These are phyloP conservation scores for Tetragonisca angustula DNA, from an alignment of 2,888 invertebrate genomes.

Conservation along the genomic window DNA sequence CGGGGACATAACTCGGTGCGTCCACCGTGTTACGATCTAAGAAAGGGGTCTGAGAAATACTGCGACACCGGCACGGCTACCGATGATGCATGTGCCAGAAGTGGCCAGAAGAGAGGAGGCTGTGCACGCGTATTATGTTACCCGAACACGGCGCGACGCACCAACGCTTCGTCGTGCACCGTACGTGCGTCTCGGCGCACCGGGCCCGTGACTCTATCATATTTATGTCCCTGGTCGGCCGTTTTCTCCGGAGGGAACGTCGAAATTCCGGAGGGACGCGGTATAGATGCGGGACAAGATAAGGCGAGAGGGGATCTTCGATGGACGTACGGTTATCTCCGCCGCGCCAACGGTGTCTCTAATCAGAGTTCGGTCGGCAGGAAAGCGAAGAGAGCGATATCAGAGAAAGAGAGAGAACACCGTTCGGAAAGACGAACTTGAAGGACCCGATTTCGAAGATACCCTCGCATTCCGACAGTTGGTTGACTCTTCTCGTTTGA, in stretches of 20 bases:
- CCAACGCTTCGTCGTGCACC: conserved; percentile 41
- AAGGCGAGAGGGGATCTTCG: conserved; percentile 47
- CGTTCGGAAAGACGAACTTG: conserved; percentile 5
- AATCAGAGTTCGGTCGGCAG: conserved; percentile 36
- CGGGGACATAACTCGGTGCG: conserved; percentile 52
- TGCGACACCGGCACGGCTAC: conserved; percentile 79
- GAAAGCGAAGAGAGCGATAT: conserved; percentile 23
- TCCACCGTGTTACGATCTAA: conserved; percentile 63
- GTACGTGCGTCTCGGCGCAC: conserved; percentile 54
- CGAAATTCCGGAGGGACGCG: conserved; percentile 52
- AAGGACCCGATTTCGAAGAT: conserved; percentile 49
- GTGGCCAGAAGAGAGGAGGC: conserved; percentile 44
- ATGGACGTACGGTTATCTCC: conserved; percentile 42
- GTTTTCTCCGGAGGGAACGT: conserved; percentile 43
- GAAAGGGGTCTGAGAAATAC: conserved; percentile 72
- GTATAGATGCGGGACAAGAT: conserved; percentile 56
- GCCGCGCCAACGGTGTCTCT: conserved; percentile 19
- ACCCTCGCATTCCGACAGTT: conserved; percentile 40
- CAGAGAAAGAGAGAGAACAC: conserved; percentile 22
- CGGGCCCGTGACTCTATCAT: conserved; percentile 76
- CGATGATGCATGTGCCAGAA: conserved; percentile 78
- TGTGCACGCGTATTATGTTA: conserved; percentile 71
- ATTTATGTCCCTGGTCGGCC: conserved; percentile 74
- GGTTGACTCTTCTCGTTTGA: neutral
- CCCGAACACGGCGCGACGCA: conserved; percentile 46